Percentiles rank a stretch among this genome's conserved stretches.
Conservation (phyloP, 1,140 invertebrate species). For the Paraescarpia echinospica region DNA sequence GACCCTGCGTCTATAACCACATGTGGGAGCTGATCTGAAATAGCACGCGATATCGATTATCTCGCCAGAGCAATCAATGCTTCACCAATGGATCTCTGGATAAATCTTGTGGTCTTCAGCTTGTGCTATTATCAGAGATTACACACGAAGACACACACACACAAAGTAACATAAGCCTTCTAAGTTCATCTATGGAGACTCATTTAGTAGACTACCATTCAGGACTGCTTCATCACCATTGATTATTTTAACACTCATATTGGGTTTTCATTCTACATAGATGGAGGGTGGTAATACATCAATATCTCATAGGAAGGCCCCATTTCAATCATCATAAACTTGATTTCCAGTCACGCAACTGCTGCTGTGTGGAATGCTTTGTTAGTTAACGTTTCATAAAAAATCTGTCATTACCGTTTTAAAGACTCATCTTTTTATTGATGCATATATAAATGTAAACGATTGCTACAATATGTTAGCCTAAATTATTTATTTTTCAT, state of each 20-base stretch:
- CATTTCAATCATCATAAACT: not conserved
- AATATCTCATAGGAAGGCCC: not conserved
- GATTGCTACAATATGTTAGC: no score
- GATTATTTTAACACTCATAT: not conserved
- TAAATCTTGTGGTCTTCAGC: not conserved
- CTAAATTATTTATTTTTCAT: no score
- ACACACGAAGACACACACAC: not conserved
- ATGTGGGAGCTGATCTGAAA: not conserved
- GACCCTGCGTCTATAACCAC: not conserved
- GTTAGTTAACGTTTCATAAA: no score
- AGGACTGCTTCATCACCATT: not conserved
- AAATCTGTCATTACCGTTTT: no score
- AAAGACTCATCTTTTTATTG: no score
- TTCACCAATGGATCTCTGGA: not conserved
- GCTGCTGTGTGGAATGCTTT: not conserved
- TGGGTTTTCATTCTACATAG: not conserved
- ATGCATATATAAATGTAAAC: no score
- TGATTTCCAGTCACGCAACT: not conserved
- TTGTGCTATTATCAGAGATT: not conserved
- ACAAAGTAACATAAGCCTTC: not conserved
- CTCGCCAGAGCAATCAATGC: not conserved
- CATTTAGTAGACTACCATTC: not conserved
- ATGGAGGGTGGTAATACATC: not conserved
- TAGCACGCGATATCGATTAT: not conserved
- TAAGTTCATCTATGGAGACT: not conserved